Base-by-base conservation (phyloP, 2,113 vertebrate species). In the Empidonax traillii region DNA sequence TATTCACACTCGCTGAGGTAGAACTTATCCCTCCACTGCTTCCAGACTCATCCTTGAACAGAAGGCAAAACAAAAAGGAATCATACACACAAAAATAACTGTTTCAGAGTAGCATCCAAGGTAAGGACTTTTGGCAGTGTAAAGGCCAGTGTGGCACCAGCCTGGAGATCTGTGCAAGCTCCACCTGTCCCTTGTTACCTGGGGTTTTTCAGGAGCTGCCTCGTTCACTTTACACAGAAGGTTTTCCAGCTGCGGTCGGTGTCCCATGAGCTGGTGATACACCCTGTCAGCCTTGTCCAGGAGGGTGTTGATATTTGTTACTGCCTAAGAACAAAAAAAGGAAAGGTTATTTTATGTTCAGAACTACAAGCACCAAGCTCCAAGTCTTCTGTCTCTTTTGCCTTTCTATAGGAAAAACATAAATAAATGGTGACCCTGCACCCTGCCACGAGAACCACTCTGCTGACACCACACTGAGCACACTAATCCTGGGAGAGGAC, bases 181-280 rank as follows among this genome's bases (percentile, higher is more conserved):
- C 30, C 61, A 39, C 10, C 51, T 76, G 27, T 3, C 25, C 47
- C 23, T 17, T 17, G 1, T 86, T 72, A 99, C 99, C 99, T 99
- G 99, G 4, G 99, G 99, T 87, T 99, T 99, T 89, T 99, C 99
- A 13, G 99, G 99, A 44, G 99, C 99, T 0, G 99, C 99, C 93
- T 99, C 99, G 2, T 99, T 99, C 87, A 99, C 99, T 98, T 99
- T 99, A 71, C 98, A 99, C 83, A 99, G 97, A 41, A 99, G 98
- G 88, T 98, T 99, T 97, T 99, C 99, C 81, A 99, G 97, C 97
- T 99, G 99, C 0, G 99, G 99, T 13, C 99, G 96, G 96, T 99
- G 99, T 30, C 99, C 99, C 99, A 99, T 99, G 33, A 99, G 98
- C 97, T 99, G 99, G 86, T 99, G 99, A 73, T 99, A 99, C 9